Conservation (phyloP, 2,888 invertebrate genomes). For the Hoplodrina ambigua region DNA sequence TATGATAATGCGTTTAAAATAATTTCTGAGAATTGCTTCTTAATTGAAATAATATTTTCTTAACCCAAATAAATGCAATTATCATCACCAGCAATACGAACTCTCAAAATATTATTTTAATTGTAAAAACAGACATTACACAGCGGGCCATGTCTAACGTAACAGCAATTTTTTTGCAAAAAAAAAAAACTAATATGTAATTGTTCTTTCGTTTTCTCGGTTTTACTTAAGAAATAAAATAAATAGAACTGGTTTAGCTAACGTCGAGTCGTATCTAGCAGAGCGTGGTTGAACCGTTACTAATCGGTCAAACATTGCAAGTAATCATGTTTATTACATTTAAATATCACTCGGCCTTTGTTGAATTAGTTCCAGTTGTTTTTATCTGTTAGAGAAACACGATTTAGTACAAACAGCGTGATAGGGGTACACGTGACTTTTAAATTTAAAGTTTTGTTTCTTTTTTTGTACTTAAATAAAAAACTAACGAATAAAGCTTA, state of each 20-base stretch:
- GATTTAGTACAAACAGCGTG: conserved; percentile 11
- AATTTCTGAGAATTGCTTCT: neutral
- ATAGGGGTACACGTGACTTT: conserved; percentile 8
- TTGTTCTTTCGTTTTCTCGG: conserved; percentile 10
- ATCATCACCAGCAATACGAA: neutral
- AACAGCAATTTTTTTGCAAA: conserved; percentile 21
- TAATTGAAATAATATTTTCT: conserved; percentile 18
- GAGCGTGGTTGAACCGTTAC: conserved; percentile 52
- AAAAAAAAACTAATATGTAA: conserved; percentile 15
- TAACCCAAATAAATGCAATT: conserved; percentile 22
- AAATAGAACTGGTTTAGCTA: conserved; percentile 14
- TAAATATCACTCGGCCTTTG: conserved; percentile 35
- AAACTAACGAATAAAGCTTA: neutral
- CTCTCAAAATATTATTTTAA: neutral
- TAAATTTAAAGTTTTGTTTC: neutral
- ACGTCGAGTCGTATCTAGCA: conserved; percentile 16
- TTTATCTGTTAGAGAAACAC: conserved; percentile 37
- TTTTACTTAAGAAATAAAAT: conserved; percentile 26
- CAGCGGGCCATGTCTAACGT: conserved; percentile 29
- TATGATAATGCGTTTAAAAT: no score
- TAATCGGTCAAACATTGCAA: conserved; percentile 54
- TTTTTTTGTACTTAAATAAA: neutral
- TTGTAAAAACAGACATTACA: conserved; percentile 34
- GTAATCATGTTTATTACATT: conserved; percentile 26
- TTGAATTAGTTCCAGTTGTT: conserved; percentile 36